Percentiles rank a stretch among this genome's conserved stretches.
Evolutionary conservation across 2,888 invertebrate genomes (phyloP).

Genomic region (Lymantria dispar): DNA sequence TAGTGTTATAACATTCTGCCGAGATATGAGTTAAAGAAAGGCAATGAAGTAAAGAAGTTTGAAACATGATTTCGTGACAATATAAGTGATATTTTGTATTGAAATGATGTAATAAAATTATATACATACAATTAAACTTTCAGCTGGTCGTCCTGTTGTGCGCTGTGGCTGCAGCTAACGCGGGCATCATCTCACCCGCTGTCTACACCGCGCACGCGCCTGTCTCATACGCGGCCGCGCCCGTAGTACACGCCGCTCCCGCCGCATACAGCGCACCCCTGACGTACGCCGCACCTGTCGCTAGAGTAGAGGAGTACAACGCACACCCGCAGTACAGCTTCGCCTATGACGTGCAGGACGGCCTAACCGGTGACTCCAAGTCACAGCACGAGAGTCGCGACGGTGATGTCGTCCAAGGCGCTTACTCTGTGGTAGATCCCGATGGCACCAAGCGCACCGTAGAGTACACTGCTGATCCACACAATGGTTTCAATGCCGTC

Average conservation of each 20-base stretch:
- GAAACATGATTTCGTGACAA: neutral
- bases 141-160: constrained; percentile 64
- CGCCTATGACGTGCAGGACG: constrained; percentile 78
- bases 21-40: too few species aligned
- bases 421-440: constrained; percentile 76
- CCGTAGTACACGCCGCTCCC: constrained; percentile 27
- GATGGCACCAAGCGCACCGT: constrained; percentile 78
- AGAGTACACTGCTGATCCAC: constrained; percentile 73
- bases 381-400: constrained; percentile 77
- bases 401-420: constrained; percentile 77
- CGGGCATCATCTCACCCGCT: constrained; percentile 54
- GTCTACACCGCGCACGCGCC: constrained; percentile 49
- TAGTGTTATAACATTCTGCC: too few species aligned
- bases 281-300: constrained; percentile 37
- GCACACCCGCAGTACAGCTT: constrained; percentile 73
- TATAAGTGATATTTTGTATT: neutral
- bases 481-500: constrained; percentile 75
- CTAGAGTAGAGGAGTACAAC: constrained; percentile 51
- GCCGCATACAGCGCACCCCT: constrained; percentile 36
- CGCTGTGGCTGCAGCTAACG: constrained; percentile 58
- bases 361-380: constrained; percentile 70
- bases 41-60: too few species aligned
- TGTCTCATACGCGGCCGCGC: constrained; percentile 41
- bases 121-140: neutral
- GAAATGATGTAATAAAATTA: neutral